phyloP scores from a whole-genome alignment of 2,113 vertebrate species.

The Scartelaos histophorus region DNA sequence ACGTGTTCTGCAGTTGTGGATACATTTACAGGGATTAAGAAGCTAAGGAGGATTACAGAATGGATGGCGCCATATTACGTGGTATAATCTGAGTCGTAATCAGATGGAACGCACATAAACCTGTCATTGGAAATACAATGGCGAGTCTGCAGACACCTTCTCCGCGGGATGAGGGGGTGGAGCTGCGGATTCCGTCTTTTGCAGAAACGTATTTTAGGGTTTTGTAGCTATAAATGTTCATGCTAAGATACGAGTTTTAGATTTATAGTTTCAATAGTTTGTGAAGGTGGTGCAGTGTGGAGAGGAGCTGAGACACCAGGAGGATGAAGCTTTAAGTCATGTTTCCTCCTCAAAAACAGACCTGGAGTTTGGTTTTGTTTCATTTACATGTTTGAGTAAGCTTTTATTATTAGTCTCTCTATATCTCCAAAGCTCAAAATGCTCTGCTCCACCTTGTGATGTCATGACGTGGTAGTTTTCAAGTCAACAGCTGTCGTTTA shows the following conservation, averaged over 20 bases:
- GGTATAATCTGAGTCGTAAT: constrained; percentile 15
- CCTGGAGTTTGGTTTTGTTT: no score
- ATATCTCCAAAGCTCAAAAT: no score
- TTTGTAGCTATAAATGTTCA: constrained; percentile 23
- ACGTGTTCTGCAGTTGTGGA: neutral
- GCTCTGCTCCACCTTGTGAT: no score
- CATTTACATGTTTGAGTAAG: no score
- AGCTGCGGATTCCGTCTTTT: constrained; percentile 11
- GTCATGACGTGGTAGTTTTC: no score
- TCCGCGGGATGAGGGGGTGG: neutral
- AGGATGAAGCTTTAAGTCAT: no score
- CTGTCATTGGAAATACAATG: neutral
- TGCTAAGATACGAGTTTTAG: neutral
- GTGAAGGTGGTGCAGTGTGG: neutral
- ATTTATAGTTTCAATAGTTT: constrained; percentile 32
- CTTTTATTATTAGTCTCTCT: neutral
- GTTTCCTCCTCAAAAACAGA: no score
- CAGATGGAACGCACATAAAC: constrained; percentile 11
- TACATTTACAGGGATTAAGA: constrained; percentile 2
- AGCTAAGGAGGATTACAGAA: neutral
- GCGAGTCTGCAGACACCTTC: neutral
- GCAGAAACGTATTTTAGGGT: constrained; percentile 6
- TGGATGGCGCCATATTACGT: neutral
- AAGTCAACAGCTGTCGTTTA: no score
- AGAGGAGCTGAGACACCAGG: neutral